These are phyloP conservation scores for Falco cherrug DNA, from an alignment of 2,797 vertebrate species.

Conservation along the genomic window DNA sequence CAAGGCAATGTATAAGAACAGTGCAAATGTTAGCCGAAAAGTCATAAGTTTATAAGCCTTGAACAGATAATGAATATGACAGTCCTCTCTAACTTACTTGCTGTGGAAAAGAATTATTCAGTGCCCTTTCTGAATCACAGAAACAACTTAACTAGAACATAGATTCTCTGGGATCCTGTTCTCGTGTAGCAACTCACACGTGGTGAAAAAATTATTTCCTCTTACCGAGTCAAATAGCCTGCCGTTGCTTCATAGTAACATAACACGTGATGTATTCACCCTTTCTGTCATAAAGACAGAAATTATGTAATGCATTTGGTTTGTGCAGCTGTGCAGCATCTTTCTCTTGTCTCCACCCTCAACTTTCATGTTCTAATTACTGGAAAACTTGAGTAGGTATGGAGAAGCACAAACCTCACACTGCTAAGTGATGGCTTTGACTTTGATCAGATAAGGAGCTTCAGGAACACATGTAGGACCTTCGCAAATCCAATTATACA, in stretches of 20 bases:
- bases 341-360: neutral
- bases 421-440: neutral
- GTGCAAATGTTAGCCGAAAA: neutral
- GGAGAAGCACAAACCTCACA: neutral
- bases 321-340: neutral
- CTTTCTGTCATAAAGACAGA: neutral
- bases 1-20: neutral
- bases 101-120: neutral
- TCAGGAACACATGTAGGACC: neutral
- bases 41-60: neutral
- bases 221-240: neutral
- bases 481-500: conserved; percentile 16
- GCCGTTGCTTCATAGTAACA: neutral
- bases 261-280: neutral
- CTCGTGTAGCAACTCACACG: neutral
- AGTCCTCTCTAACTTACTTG: neutral
- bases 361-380: neutral
- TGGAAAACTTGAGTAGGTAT: neutral
- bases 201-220: neutral
- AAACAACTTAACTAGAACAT: neutral
- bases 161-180: neutral
- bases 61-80: neutral
- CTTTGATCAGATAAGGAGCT: conserved; percentile 23
- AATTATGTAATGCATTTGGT: neutral
- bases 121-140: neutral